Conservation (phyloP, 2,797 vertebrate species). For the Gadopsis marmoratus region DNA sequence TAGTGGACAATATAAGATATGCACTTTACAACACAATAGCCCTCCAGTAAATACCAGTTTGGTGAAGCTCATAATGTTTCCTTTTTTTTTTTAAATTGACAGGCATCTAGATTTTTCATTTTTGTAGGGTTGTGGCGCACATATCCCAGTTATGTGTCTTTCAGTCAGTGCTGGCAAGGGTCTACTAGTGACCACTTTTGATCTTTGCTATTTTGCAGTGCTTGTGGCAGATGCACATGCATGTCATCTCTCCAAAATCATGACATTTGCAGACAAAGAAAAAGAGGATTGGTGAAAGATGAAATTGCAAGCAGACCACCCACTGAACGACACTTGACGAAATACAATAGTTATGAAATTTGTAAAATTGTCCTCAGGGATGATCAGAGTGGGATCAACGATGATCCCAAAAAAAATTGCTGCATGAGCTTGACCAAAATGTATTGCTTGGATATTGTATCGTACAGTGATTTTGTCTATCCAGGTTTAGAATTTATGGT, state of each 20-base stretch:
- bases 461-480: not conserved
- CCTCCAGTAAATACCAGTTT: conserved; percentile 1
- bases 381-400: not conserved
- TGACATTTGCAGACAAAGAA: not conserved
- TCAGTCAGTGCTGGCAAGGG: not conserved
- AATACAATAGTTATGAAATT: not conserved
- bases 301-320: not conserved
- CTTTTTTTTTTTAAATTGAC: not conserved
- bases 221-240: not conserved
- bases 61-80: not conserved
- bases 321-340: not conserved
- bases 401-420: too few species aligned
- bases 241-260: not conserved
- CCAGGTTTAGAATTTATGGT: not conserved
- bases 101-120: not conserved
- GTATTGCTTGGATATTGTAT: not conserved
- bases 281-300: not conserved
- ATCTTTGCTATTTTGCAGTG: not conserved
- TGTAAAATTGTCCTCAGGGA: too few species aligned
- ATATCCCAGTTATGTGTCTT: not conserved
- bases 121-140: not conserved
- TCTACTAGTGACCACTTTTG: not conserved
- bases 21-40: conserved; percentile 1
- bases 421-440: not conserved
- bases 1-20: not conserved